phyloP scores from a whole-genome alignment of 2,797 vertebrate genomes.

The Phyllotis vaccarum region DNA sequence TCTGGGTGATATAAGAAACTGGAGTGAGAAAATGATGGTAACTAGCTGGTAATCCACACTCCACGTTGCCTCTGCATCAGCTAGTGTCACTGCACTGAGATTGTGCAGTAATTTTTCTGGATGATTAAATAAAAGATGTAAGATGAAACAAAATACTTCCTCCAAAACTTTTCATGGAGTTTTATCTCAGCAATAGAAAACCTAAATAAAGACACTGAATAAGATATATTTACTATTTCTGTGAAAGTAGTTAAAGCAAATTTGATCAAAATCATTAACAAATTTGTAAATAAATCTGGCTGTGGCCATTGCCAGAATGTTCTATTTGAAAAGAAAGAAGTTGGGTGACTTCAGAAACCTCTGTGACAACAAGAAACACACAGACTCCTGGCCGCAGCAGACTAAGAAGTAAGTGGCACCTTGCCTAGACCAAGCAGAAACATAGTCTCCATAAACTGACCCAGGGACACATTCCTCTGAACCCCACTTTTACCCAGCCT shows the following conservation, averaged over 20 bases:
- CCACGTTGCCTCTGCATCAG: neutral
- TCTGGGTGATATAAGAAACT: neutral
- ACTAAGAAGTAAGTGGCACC: too few species aligned
- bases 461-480: too few species aligned
- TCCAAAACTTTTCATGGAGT: neutral
- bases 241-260: neutral
- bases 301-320: neutral
- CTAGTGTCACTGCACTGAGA: neutral
- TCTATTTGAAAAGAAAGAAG: neutral
- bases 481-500: too few species aligned
- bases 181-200: neutral
- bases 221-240: neutral
- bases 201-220: neutral
- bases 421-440: too few species aligned
- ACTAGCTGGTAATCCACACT: neutral
- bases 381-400: too few species aligned
- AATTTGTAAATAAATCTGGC: neutral
- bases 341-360: too few species aligned
- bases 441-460: too few species aligned
- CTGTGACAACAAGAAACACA: too few species aligned
- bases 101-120: neutral
- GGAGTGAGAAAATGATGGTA: neutral
- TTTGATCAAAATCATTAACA: neutral
- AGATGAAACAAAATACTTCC: neutral
- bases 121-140: neutral